Base-by-base conservation (phyloP, 2,888 invertebrate genomes). In the Zhuqinia jingwanae region DNA sequence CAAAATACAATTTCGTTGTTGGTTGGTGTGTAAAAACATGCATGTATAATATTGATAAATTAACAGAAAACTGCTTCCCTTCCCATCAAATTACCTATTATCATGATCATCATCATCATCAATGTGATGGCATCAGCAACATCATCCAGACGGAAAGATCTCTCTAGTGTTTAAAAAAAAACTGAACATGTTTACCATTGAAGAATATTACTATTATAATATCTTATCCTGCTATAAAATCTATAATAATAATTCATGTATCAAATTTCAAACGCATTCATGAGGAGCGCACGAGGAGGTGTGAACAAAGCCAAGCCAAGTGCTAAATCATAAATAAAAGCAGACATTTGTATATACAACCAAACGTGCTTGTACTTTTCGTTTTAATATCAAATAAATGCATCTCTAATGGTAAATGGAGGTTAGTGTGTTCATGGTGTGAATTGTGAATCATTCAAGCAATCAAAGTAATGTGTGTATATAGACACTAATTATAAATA, bases 401-500 rank as follows among this genome's bases (percentile, higher is more conserved):
- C 15, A 58, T 42, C 36, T 58, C 36, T 58, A 36, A 36, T 2
- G 42, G 42, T 11, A 73, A n/a, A 50, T 73, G 50, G 10, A 58
- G 50, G 50, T 27, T 50, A 30, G 17, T 47, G 47, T 42, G 1
- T n/a, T 65, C 36, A 20, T n/a, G 50, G 27, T 50, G 53, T 73
- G 73, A 53, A 53, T 53, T 73, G 73, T 73, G 73, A 50, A 73
- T 53, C 73, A 53, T 53, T 50, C 50, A 73, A n/a, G 73, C 73
- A 73, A 53, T 73, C 73, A 73, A 22, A 27, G n/a, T n/a, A n/a
- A n/a, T n/a, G n/a, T n/a, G n/a, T n/a, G n/a, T n/a, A 50, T 53
- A 47, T 53, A 50, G 73, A 73, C 73, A 73, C 50, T 73, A 73
- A 73, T 77, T 77, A 77, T 77, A 77, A 85, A 73, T 85, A 85